These are phyloP conservation scores for Melanerpes aurifrons DNA, from an alignment of 2,113 vertebrate genomes.

Conservation along the genomic window DNA sequence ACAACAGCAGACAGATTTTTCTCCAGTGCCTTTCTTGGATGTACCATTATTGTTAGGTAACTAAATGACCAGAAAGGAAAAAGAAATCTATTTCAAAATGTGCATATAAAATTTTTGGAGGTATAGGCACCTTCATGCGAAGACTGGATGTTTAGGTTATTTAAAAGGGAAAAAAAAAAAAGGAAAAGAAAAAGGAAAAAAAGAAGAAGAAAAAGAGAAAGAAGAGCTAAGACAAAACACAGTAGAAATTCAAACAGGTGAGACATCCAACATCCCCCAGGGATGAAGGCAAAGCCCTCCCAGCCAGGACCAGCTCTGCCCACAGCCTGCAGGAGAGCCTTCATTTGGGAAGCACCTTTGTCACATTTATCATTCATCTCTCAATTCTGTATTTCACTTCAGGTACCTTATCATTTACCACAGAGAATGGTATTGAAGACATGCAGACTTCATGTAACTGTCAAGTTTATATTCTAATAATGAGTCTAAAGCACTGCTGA, in stretches of 20 bases:
- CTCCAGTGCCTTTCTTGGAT: not conserved
- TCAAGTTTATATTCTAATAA: not conserved
- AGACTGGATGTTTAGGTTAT: constrained; percentile 1
- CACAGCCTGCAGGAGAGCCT: not conserved
- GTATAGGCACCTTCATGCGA: constrained; percentile 20
- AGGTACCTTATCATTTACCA: not conserved
- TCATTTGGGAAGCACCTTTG: not conserved
- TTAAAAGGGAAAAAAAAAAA: not conserved
- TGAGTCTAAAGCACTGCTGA: fast-evolving
- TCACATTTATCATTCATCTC: not conserved
- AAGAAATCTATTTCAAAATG: not conserved
- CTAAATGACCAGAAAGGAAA: constrained; percentile 1
- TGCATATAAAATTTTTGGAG: constrained; percentile 26
- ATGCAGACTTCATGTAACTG: not conserved
- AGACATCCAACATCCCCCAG: not conserved
- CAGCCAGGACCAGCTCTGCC: not conserved
- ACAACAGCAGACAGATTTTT: constrained; percentile 14
- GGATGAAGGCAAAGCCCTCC: not conserved
- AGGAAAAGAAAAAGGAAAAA: not conserved
- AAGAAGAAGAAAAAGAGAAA: not conserved
- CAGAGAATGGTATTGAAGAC: not conserved
- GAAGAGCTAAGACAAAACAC: not conserved
- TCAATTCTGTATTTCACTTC: not conserved
- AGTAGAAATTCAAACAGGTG: not conserved
- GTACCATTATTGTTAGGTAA: constrained; percentile 1